Evolutionary conservation across 2,888 invertebrate species (phyloP).

Genomic region (Nomada ruficornis): DNA sequence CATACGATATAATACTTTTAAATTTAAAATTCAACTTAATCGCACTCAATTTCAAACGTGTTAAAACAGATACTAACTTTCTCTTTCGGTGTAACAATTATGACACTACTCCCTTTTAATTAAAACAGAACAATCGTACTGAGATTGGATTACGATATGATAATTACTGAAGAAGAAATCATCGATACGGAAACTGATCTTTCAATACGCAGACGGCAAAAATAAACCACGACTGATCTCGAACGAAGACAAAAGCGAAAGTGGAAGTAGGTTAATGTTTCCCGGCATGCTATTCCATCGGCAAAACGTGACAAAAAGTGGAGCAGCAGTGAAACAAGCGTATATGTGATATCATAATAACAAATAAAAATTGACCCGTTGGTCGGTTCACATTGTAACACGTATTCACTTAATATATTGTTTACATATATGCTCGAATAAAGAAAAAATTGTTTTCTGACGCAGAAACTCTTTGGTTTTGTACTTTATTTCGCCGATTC

Average conservation of each 20-base stretch:
- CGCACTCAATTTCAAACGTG: too few relatives aligned
- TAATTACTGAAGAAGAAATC: neutral
- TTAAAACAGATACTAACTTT: too few relatives aligned
- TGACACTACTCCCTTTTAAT: too few relatives aligned
- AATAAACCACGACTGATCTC: neutral
- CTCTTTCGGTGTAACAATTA: too few relatives aligned
- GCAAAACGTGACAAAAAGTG: neutral
- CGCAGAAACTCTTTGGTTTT: neutral
- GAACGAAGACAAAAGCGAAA: neutral
- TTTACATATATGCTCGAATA: too few relatives aligned
- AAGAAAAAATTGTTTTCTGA: too few relatives aligned
- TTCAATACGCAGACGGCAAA: neutral
- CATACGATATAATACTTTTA: too few relatives aligned
- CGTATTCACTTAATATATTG: too few relatives aligned
- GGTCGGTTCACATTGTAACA: neutral
- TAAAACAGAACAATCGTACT: too few relatives aligned
- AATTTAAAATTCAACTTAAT: too few relatives aligned
- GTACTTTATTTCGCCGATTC: conserved; percentile 5
- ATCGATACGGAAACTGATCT: neutral
- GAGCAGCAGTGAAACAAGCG: neutral
- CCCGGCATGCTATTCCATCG: neutral
- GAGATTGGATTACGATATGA: too few relatives aligned
- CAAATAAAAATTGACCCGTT: neutral
- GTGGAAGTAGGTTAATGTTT: conserved; percentile 1
- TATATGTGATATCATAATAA: neutral